phyloP scores from a whole-genome alignment of 2,113 vertebrate species.

The Pseudolaguvia tuberculata region DNA sequence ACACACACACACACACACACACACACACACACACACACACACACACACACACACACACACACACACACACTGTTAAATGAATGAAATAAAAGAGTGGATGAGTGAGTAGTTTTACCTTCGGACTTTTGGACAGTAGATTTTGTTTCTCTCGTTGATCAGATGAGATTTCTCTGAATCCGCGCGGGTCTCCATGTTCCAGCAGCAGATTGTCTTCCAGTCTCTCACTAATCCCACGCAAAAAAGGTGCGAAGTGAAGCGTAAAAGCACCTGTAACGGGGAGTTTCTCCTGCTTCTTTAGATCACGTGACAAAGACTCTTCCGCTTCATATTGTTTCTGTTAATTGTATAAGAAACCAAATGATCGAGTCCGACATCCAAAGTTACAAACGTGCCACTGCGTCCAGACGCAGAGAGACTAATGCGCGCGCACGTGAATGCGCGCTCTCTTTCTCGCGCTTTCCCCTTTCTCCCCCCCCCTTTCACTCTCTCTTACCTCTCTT shows the following conservation, averaged over 20 bases:
- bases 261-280: background rate
- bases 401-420: background rate
- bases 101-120: slow-evolving; percentile 60
- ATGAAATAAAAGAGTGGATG: no score
- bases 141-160: slow-evolving; percentile 70
- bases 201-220: background rate
- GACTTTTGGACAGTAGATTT: slow-evolving; percentile 68
- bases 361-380: slow-evolving; percentile 11
- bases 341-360: slow-evolving; percentile 15
- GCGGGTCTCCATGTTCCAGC: slow-evolving; percentile 49
- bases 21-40: background rate
- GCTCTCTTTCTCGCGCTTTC: background rate
- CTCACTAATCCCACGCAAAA: background rate
- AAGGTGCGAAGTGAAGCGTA: slow-evolving; percentile 29
- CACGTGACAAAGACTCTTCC: slow-evolving; percentile 33
- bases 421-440: background rate
- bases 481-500: background rate
- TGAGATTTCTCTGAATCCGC: slow-evolving; percentile 72
- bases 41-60: no score
- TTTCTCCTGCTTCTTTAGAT: slow-evolving; percentile 23
- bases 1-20: no score
- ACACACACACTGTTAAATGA: no score
- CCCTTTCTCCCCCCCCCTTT: background rate
- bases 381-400: background rate
- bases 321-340: slow-evolving; percentile 39